These are phyloP conservation scores for Gymnoscopelus braueri DNA, from an alignment of 2,797 vertebrate species.

Conservation along the genomic window DNA sequence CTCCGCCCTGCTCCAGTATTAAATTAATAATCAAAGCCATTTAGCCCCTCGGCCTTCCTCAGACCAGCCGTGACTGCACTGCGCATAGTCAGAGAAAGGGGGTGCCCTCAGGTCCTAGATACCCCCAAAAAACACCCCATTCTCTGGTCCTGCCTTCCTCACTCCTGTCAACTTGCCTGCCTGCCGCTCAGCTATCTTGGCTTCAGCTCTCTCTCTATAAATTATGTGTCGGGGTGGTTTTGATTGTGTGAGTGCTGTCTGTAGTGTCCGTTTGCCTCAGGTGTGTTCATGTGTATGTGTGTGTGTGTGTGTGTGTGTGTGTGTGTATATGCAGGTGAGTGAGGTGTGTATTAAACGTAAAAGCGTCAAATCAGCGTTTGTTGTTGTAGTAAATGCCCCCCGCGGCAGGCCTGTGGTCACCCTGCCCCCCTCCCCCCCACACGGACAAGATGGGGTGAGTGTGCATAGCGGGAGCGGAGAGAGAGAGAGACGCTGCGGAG, in stretches of 20 bases:
- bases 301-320: constrained; percentile 30
- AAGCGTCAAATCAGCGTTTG: constrained; percentile 81
- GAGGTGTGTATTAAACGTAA: constrained; percentile 50
- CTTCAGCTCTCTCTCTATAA: constrained; percentile 74
- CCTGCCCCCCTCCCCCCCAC: constrained; percentile 85
- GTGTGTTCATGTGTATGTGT: constrained; percentile 42
- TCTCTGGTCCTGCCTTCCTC: constrained; percentile 73
- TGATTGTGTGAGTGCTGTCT: constrained; percentile 62
- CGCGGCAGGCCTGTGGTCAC: constrained; percentile 81
- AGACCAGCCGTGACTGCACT: constrained; percentile 79
- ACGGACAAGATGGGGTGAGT: constrained; percentile 87
- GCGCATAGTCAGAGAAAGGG: constrained; percentile 70
- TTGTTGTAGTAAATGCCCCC: constrained; percentile 88
- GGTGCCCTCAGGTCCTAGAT: constrained; percentile 58
- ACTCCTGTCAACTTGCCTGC: constrained; percentile 65
- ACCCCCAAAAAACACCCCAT: constrained; percentile 50
- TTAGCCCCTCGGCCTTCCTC: constrained; percentile 65
- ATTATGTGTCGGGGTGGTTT: constrained; percentile 68
- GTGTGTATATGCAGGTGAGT: constrained; percentile 15
- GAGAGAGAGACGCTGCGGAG: constrained; percentile 86
- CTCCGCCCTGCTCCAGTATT: constrained; percentile 68
- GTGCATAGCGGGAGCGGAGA: constrained; percentile 87
- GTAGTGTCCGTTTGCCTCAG: constrained; percentile 43
- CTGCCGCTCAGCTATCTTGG: constrained; percentile 69
- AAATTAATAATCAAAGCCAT: constrained; percentile 71